Base-by-base conservation (phyloP, 2,797 vertebrate species). In the Sebastes variabilis region DNA sequence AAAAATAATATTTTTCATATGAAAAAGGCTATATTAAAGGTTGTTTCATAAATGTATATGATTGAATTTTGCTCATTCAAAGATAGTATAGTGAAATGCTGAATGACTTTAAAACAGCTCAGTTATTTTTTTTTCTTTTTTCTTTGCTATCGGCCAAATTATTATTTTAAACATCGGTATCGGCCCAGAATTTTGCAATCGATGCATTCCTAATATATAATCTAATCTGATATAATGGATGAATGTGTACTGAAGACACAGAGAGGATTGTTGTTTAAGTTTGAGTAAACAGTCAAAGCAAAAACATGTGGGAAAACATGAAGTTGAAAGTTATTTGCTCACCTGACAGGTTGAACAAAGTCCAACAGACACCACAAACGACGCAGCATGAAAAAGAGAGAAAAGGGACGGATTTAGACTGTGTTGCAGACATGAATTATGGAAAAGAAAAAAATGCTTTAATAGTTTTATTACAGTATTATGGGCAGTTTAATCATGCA, bases 301-400 rank as follows among this genome's bases (percentile, higher is more conserved):
- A 61, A 38, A 71, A 49, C 8, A 58, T 71, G 22, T n/a, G 38
- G 52, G 24, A 60, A 56, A 58, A 69, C 10, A 22, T n/a, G 18
- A 64, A 5, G 30, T 54, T 70, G 20, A 64, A 64, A 42, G 46
- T 25, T 32, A 42, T 75, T 75, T 71, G 38, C 76, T 75, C 32
- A 75, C 71, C 76, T 79, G 61, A 71, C 25, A 66, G 36, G 42
- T 38, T 54, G 60, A 79, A 55, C 52, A 79, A 79, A 72, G 82
- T 58, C 71, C 61, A 81, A 38, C 42, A 81, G 70, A 56, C 54
- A 62, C 64, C 54, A 18, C 9, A 27, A 9, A 72, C 2, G 12
- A 61, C 8, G n/a, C 49, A 54, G 38, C 29, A 72, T 64, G 27
- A 12, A 49, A 71, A 29, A 29, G 42, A 71, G 72, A 76, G 27